Percentiles rank a stretch among this genome's conserved stretches.
These are phyloP conservation scores for Melanostigma gelatinosum DNA, from an alignment of 2,113 vertebrate genomes.

Conservation along the genomic window DNA sequence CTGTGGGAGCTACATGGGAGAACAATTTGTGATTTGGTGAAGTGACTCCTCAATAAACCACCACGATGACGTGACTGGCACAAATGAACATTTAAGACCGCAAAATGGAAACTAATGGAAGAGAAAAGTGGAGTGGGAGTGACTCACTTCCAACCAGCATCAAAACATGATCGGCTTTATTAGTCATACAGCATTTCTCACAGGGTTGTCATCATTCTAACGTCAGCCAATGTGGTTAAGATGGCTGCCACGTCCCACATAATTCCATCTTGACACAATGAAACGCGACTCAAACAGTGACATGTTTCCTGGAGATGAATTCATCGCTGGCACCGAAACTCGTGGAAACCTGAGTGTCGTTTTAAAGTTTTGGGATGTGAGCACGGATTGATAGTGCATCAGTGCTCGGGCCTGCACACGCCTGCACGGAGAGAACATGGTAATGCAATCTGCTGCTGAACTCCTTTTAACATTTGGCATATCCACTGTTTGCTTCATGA, in stretches of 20 bases:
- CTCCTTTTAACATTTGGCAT: neutral
- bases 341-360: conserved; percentile 28
- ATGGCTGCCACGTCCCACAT: conserved; percentile 31
- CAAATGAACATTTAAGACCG: conserved; percentile 17
- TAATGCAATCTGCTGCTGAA: conserved; percentile 35
- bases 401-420: conserved; percentile 15
- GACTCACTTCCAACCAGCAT: conserved; percentile 38
- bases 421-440: conserved; percentile 18
- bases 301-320: conserved; percentile 29
- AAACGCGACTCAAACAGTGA: neutral
- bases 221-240: conserved; percentile 31
- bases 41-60: neutral
- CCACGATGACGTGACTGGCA: conserved; percentile 1
- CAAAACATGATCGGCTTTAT: conserved; percentile 27
- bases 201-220: conserved; percentile 49
- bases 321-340: conserved; percentile 15
- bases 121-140: conserved; percentile 7
- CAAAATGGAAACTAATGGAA: conserved; percentile 48
- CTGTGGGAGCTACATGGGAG: neutral
- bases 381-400: conserved; percentile 8
- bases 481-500: conserved; percentile 14
- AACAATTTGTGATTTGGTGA: conserved; percentile 2
- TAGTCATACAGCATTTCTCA: conserved; percentile 33
- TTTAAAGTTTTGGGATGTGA: conserved; percentile 23
- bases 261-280: conserved; percentile 25